These are phyloP conservation scores for Micromesistius poutassou DNA, from an alignment of 2,797 vertebrate genomes.

Conservation along the genomic window DNA sequence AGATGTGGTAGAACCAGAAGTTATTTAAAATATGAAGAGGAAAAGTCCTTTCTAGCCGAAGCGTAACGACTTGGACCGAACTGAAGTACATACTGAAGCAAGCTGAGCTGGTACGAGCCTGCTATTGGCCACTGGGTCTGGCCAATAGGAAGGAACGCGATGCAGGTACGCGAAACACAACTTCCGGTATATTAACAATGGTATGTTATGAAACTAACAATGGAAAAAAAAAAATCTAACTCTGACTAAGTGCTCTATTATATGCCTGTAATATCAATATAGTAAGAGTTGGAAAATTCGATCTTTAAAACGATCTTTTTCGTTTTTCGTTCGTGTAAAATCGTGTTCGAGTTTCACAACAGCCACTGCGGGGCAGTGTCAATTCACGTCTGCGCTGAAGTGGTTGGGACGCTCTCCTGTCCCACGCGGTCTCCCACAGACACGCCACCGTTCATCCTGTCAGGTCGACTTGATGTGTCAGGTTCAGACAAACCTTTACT, in stretches of 20 bases:
- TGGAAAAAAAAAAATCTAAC: background rate
- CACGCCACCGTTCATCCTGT: background rate
- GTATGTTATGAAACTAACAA: no score
- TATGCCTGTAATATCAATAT: background rate
- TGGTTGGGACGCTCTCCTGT: background rate
- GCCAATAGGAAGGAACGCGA: no score
- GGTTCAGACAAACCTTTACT: background rate
- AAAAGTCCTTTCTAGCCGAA: background rate
- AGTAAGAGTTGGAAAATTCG: background rate
- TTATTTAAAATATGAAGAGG: background rate
- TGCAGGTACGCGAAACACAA: no score
- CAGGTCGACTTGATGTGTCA: background rate
- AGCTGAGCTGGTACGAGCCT: no score
- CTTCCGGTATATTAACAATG: no score
- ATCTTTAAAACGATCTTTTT: no score
- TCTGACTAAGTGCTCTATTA: background rate
- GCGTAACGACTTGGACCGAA: no score
- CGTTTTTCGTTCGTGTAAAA: background rate
- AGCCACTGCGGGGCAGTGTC: slow-evolving; percentile 45
- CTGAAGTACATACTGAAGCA: no score
- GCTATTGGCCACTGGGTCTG: no score
- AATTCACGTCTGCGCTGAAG: slow-evolving; percentile 23
- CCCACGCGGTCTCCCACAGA: background rate
- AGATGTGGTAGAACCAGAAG: background rate
- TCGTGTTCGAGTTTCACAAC: background rate